Evolutionary conservation across 2,888 invertebrate genomes (phyloP).

Genomic region (Lissocephala sabroskyi): DNA sequence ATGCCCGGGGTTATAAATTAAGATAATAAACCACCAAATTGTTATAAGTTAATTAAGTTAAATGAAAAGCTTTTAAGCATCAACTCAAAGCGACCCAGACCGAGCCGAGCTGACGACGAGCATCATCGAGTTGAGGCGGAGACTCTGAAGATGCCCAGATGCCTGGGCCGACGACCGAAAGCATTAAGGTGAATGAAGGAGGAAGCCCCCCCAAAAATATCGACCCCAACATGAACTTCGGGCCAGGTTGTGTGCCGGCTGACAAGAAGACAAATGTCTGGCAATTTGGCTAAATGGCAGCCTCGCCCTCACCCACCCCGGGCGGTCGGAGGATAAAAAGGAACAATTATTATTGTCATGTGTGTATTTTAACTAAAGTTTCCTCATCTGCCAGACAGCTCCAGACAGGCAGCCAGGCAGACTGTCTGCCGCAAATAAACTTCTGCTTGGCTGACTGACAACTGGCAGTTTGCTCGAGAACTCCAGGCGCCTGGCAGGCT

Average conservation of each 20-base stretch:
- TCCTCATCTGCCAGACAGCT: slow-evolving; percentile 6
- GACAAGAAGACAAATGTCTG: slow-evolving; percentile 57
- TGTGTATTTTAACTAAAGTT: slow-evolving; percentile 37
- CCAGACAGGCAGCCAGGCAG: too few relatives aligned
- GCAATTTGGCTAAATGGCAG: slow-evolving; percentile 61
- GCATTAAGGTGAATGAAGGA: background rate
- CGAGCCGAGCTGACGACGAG: slow-evolving; percentile 25
- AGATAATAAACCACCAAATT: slow-evolving; percentile 60
- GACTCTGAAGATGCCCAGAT: too few relatives aligned
- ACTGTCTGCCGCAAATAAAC: slow-evolving; percentile 5
- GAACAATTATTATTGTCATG: slow-evolving; percentile 64
- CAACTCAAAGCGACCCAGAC: slow-evolving; percentile 14
- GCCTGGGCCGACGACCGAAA: background rate
- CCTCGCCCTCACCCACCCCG: too few relatives aligned
- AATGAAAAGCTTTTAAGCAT: slow-evolving; percentile 62
- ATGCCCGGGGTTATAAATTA: slow-evolving; percentile 51
- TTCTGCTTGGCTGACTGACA: too few relatives aligned
- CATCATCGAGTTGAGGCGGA: too few relatives aligned
- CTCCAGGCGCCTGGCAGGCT: slow-evolving; percentile 6
- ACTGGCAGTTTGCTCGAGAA: too few relatives aligned
- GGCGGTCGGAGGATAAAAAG: slow-evolving; percentile 62
- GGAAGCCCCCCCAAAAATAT: background rate
- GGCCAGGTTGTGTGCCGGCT: background rate
- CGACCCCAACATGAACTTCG: too few relatives aligned
- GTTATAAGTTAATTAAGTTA: slow-evolving; percentile 65